Conservation (phyloP, 1,140 invertebrate species). For the Pemphigus obesinymphae region DNA sequence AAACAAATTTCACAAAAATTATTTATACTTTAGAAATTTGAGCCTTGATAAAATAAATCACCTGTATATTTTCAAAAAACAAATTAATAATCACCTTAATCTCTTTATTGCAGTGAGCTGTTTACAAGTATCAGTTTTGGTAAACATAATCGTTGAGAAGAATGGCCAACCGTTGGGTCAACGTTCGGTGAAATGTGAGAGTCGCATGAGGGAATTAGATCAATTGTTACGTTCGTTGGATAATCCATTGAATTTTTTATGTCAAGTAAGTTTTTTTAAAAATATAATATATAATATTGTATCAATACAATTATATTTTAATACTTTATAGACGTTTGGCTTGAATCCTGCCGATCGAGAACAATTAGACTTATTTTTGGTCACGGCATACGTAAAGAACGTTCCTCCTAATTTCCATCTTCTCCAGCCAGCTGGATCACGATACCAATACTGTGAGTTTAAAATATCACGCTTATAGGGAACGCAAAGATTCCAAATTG, state of each 20-base stretch:
- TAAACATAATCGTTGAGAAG: conserved; percentile 71
- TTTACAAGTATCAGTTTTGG: conserved; percentile 74
- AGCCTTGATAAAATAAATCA: too few relatives aligned
- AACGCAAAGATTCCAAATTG: too few relatives aligned
- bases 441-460: conserved; percentile 36
- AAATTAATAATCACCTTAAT: neutral
- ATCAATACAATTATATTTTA: neutral
- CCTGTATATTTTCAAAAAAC: neutral
- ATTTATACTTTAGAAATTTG: too few relatives aligned
- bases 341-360: conserved; percentile 70
- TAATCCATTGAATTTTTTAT: conserved; percentile 80
- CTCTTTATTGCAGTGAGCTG: conserved; percentile 58
- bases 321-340: conserved; percentile 64
- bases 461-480: too few relatives aligned
- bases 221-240: conserved; percentile 70
- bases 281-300: neutral
- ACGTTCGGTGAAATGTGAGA: conserved; percentile 78
- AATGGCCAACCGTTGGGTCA: conserved; percentile 72
- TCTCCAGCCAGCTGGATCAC: conserved; percentile 53
- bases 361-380: conserved; percentile 73
- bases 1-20: too few relatives aligned
- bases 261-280: conserved; percentile 60
- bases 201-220: conserved; percentile 72
- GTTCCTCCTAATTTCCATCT: conserved; percentile 74
- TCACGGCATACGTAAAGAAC: conserved; percentile 74